Evolutionary conservation across 2,797 vertebrate species (phyloP).

Genomic region (Phaenicophaeus curvirostris): DNA sequence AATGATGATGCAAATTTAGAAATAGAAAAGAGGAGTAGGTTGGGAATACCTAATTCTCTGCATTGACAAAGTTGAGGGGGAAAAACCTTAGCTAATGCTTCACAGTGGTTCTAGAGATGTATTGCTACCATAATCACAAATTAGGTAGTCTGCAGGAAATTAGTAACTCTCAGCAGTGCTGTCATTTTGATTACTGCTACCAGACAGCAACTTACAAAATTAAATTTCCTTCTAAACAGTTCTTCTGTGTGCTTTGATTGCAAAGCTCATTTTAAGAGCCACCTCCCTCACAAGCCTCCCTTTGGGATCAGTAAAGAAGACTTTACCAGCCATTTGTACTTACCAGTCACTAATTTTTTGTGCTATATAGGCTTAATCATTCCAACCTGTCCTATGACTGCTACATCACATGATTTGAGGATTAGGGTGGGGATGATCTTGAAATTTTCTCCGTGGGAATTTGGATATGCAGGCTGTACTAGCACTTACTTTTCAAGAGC

Average conservation of each 20-base stretch:
- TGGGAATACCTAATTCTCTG: background rate
- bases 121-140: conserved; percentile 32
- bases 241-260: conserved; percentile 8
- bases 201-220: conserved; percentile 52
- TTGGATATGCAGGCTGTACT: background rate
- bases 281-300: background rate
- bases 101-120: conserved; percentile 12
- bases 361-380: background rate
- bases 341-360: background rate
- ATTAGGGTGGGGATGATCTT: background rate
- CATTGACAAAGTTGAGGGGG: conserved; percentile 27
- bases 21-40: background rate
- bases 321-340: background rate
- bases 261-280: conserved; percentile 13
- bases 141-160: conserved; percentile 38
- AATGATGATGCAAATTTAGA: conserved; percentile 30
- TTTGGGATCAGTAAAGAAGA: background rate
- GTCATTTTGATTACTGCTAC: conserved; percentile 61
- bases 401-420: background rate
- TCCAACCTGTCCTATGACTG: background rate
- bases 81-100: background rate
- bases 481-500: background rate
- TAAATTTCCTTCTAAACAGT: conserved; percentile 37
- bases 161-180: conserved; percentile 50
- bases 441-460: background rate